phyloP scores from a whole-genome alignment of 2,888 invertebrate species.

The Melanchra persicariae region DNA sequence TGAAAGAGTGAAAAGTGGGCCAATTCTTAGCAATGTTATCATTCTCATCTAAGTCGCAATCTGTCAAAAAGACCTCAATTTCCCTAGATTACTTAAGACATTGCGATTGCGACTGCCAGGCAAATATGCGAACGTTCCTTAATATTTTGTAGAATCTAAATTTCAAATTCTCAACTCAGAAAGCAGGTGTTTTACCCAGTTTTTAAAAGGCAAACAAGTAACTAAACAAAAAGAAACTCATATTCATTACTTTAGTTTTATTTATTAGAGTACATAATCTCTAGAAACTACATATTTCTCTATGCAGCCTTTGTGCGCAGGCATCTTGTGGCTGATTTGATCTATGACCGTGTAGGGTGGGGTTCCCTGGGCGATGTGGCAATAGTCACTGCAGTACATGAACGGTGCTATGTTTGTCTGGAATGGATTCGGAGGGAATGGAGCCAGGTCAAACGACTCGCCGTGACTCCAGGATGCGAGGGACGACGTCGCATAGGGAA shows the following conservation, averaged over 20 bases:
- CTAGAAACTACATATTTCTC: slow-evolving; percentile 78
- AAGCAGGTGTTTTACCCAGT: background rate
- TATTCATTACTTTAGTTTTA: slow-evolving; percentile 17
- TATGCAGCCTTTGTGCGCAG: slow-evolving; percentile 74
- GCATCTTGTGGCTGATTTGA: slow-evolving; percentile 75
- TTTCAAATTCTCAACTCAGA: background rate
- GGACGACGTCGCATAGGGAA: slow-evolving; percentile 78
- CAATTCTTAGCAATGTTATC: too few relatives aligned
- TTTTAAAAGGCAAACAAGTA: background rate
- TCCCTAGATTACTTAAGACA: too few relatives aligned
- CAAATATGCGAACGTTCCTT: too few relatives aligned
- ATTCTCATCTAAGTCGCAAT: too few relatives aligned
- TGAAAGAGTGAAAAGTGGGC: too few relatives aligned
- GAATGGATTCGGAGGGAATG: slow-evolving; percentile 84
- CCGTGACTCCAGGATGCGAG: slow-evolving; percentile 83
- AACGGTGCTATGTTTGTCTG: slow-evolving; percentile 87
- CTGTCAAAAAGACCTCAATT: too few relatives aligned
- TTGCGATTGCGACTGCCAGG: too few relatives aligned
- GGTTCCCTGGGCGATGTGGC: slow-evolving; percentile 84
- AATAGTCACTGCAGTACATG: slow-evolving; percentile 89
- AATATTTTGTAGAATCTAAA: too few relatives aligned
- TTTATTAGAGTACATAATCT: slow-evolving; percentile 65
- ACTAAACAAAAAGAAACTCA: slow-evolving; percentile 21
- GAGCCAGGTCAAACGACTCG: slow-evolving; percentile 81
- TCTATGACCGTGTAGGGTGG: slow-evolving; percentile 83